A percentile compares a stretch with the other conserved stretches of the same genome.
phyloP scores from a whole-genome alignment of 2,888 invertebrate genomes.

The Tholera decimalis region DNA sequence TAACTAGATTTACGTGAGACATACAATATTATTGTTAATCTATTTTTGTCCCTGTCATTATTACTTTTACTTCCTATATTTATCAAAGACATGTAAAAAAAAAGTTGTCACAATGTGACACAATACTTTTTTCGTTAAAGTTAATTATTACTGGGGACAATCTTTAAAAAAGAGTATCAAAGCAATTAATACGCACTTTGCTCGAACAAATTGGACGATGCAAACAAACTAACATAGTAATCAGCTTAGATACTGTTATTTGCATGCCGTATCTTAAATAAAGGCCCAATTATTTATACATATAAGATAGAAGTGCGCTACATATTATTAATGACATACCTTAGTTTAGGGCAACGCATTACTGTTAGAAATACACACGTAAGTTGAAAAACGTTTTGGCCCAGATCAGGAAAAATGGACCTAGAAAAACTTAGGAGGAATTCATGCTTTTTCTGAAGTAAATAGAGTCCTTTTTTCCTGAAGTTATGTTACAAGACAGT shows the following conservation, averaged over 20 bases:
- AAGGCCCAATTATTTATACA: slow-evolving; percentile 21
- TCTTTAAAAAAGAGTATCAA: slow-evolving; percentile 14
- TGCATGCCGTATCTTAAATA: slow-evolving; percentile 44
- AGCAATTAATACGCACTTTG: slow-evolving; percentile 57
- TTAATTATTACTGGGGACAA: not conserved
- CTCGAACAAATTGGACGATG: slow-evolving; percentile 45
- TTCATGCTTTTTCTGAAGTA: not conserved
- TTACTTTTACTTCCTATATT: not conserved
- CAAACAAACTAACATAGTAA: slow-evolving; percentile 48
- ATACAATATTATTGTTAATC: not conserved
- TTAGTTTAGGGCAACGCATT: too few species aligned
- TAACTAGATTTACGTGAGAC: not conserved
- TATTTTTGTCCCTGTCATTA: not conserved
- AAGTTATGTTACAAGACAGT: not conserved
- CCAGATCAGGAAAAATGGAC: not conserved
- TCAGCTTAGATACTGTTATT: slow-evolving; percentile 52
- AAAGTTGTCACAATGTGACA: not conserved
- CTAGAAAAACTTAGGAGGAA: not conserved
- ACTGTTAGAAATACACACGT: too few species aligned
- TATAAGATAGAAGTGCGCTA: too few species aligned
- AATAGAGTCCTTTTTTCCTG: not conserved
- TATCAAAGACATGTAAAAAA: not conserved
- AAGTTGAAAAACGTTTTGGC: not conserved
- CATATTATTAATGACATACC: not conserved
- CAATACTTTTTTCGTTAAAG: too few species aligned